Percentiles rank a stretch among this genome's conserved stretches.
Evolutionary conservation across 37 sponge, comb jelly and placozoan genomes (phyloP).

Genomic region (Beroe ovata): DNA sequence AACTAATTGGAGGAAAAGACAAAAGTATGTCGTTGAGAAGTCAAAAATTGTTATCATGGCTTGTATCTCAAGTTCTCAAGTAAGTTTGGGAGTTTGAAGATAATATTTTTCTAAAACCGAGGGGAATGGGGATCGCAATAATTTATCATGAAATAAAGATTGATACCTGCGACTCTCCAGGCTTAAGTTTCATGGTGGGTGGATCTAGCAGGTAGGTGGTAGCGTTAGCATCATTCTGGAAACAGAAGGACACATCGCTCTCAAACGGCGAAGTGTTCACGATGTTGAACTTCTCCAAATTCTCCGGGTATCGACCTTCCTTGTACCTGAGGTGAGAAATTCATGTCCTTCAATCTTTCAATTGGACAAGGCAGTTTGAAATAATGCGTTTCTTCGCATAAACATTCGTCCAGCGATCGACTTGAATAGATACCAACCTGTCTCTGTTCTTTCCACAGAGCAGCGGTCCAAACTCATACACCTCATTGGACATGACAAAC

Average conservation of each 20-base stretch:
- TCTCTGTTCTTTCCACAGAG: constrained; percentile 86
- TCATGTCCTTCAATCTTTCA: too few relatives aligned
- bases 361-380: too few relatives aligned
- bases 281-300: constrained; percentile 89
- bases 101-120: too few relatives aligned
- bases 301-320: constrained; percentile 87
- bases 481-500: constrained; percentile 74
- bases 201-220: constrained; percentile 91
- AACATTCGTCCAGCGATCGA: neutral
- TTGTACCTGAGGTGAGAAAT: constrained; percentile 74
- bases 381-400: too few relatives aligned
- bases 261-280: constrained; percentile 75
- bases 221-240: constrained; percentile 80
- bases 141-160: neutral
- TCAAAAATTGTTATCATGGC: too few relatives aligned
- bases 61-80: too few relatives aligned
- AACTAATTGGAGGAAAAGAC: too few relatives aligned
- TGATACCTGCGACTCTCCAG: constrained; percentile 81
- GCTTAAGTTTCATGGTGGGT: constrained; percentile 76
- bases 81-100: too few relatives aligned
- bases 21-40: too few relatives aligned
- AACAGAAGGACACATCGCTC: constrained; percentile 79
- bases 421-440: constrained; percentile 65
- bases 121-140: too few relatives aligned
- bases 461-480: constrained; percentile 91